Evolutionary conservation across 1,140 invertebrate species (phyloP).

Genomic region (Globodera rostochiensis): DNA sequence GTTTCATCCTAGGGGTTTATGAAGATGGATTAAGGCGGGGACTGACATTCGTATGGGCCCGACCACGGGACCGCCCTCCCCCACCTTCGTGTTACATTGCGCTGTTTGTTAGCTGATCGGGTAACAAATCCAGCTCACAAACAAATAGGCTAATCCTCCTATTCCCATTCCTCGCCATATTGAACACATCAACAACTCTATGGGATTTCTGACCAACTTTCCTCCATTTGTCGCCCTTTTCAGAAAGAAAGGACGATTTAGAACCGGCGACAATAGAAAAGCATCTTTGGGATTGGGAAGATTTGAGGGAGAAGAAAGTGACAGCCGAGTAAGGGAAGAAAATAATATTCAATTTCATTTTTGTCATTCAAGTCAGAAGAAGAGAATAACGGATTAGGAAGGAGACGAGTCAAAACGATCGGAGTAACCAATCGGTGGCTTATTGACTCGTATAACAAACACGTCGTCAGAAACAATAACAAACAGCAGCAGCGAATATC

Average conservation of each 20-base stretch:
- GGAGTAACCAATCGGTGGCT: neutral
- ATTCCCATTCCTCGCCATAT: neutral
- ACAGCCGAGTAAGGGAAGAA: neutral
- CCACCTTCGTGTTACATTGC: too few species aligned
- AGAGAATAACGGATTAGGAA: neutral
- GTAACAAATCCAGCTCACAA: too few species aligned
- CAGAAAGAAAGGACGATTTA: neutral
- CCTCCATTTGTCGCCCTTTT: neutral
- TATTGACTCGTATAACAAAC: neutral
- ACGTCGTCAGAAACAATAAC: neutral
- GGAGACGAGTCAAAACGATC: neutral
- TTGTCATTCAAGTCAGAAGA: neutral
- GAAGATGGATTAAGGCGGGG: too few species aligned
- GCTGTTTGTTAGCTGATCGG: too few species aligned
- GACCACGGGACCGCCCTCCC: too few species aligned
- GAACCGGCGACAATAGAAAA: neutral
- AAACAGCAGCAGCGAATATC: neutral
- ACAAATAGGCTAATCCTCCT: too few species aligned
- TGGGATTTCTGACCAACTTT: conserved; percentile 1
- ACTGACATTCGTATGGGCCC: too few species aligned
- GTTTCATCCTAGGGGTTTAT: too few species aligned
- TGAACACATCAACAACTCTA: neutral
- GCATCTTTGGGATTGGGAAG: neutral
- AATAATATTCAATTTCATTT: neutral
- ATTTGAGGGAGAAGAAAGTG: neutral